Base-by-base conservation (phyloP, 2,888 invertebrate genomes). In the Tachina lurida region DNA sequence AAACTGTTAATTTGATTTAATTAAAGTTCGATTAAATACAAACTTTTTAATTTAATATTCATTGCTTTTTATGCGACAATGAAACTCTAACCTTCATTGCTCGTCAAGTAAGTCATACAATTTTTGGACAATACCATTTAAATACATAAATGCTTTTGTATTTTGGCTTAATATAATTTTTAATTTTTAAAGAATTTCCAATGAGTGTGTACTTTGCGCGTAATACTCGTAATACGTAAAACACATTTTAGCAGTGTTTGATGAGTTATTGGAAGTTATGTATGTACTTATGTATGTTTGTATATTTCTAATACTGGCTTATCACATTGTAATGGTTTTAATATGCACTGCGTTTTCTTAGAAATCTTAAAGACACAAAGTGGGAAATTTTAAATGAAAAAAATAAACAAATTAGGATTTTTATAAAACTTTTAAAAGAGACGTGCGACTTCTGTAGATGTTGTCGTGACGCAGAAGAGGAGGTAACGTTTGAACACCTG, bases 71-170 rank as follows among this genome's bases (percentile, higher is more conserved):
- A 54, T 62, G 45, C 45, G 54, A 63, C 85, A 74, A 45, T 74
- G 78, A 70, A 56, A 39, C 68, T 74, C 52, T 54, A 79, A 85
- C 85, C 85, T 85, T 85, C 75, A 49, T 5, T 39, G 82, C 10
- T 13, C 58, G 45, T 81, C 67, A 81, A 75, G 63, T 85, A 77
- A 77, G 67, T 85, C 74, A 77, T 54, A 78, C 62, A 77, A 60
- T 82, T 84, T n/a, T 85, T 85, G 85, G 85, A 43, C 74, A 85
- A 31, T 49, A 82, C 77, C 82, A 68, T 82, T 85, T 82, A 54
- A 81, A 63, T n/a, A n/a, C n/a, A n/a, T 67, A 60, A 31, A 22
- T 54, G 41, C 12, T 12, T 0, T 15, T 47, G 56, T 45, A 15
- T 73, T 81, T 81, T 73, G 73, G 12, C 47, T 73, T 56, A 75